Base-by-base conservation (phyloP, 2,797 vertebrate species). In the Silurus aristotelis region DNA sequence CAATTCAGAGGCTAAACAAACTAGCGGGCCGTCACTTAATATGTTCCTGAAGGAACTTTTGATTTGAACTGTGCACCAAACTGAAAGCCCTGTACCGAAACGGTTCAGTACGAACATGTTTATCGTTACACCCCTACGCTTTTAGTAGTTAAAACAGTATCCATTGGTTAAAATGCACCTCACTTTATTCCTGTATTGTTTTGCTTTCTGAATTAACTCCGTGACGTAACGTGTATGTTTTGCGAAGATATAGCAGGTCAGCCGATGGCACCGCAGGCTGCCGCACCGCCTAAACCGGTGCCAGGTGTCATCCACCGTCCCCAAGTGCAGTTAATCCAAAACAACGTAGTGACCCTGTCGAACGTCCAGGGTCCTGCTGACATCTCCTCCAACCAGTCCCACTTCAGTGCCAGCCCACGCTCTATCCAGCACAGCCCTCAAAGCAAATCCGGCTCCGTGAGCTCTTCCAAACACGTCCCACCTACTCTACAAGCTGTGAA, bases 251-350 rank as follows among this genome's bases (percentile, higher is more conserved):
- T 85, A 89, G 89, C 89, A 87, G 84, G 89, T 86, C 89, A 90
- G 82, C 89, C 89, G 70, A 48, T 90, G 87, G 38, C 88, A 5
- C 84, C 83, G 9, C 56, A 86, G 61, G 86, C 87, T 83, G 80
- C 87, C 76, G 83, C 89, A 72, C 86, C 84, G 2, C 55, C 80
- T 87, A 91, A 90, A 82, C 83, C 86, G 46, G 60, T 87, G 80
- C 68, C 88, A n/a, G 87, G 87, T 85, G 82, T 91, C 48, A 75
- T 87, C 80, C 91, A 85, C 87, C 91, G 90, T 61, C 89, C 91
- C 66, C 78, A 80, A 91, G 92, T 92, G 89, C 83, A 84, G 83
- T 77, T 91, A 63, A 78, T 91, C 55, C 75, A 93, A 81, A 91
- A 91, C 81, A 92, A 89, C 64, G 83, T 90, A 82, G 43, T 91